These are phyloP conservation scores for Oryctolagus cuniculus DNA, from an alignment of 2,113 vertebrate genomes.

Conservation along the genomic window mOryCun1.1 NC_091435.1:96948001-96948500, in stretches of 20 bases:
- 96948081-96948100: not conserved
- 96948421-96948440: not conserved
- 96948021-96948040: not conserved
- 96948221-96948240: not conserved
- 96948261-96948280: not conserved
- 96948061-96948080: not conserved
- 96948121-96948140: not conserved
- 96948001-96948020: not conserved
- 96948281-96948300: not conserved
- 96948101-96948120: not conserved
- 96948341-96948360: not conserved
- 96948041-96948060: not conserved
- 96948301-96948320: not conserved
- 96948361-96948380: not conserved
- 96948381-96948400: not conserved
- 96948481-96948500: not conserved
- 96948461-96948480: not conserved
- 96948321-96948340: not conserved
- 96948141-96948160: not conserved
- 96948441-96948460: not conserved
- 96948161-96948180: not conserved
- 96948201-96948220: not conserved
- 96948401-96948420: not conserved
- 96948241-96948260: not conserved
- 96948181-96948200: not conserved